phyloP scores from a whole-genome alignment of 2,113 vertebrate genomes.

The Equus quagga region DNA sequence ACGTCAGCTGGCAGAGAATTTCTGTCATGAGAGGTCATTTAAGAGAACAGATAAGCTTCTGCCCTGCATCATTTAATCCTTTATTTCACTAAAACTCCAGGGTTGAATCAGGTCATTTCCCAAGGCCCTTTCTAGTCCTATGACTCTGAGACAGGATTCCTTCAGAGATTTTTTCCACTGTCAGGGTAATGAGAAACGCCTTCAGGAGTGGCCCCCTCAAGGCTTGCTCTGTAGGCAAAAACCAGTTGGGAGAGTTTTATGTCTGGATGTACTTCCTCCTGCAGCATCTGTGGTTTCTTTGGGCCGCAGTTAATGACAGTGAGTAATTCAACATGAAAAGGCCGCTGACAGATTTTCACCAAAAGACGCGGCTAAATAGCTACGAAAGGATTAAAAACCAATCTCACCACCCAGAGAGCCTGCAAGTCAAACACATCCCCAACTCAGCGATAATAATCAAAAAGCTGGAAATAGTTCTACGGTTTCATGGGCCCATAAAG shows the following conservation, averaged over 20 bases:
- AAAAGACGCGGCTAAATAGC: constrained; percentile 83
- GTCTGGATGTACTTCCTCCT: constrained; percentile 59
- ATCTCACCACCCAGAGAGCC: constrained; percentile 72
- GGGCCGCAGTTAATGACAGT: constrained; percentile 76
- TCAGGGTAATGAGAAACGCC: neutral
- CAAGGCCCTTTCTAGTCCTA: neutral
- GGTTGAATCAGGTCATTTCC: neutral
- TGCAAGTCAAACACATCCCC: constrained; percentile 59
- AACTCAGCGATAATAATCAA: constrained; percentile 75
- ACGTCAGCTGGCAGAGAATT: neutral
- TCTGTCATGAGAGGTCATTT: neutral
- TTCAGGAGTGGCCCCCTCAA: constrained; percentile 42
- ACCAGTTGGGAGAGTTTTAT: constrained; percentile 70
- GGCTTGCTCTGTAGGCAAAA: constrained; percentile 71
- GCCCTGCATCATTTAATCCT: neutral
- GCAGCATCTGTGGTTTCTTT: constrained; percentile 66
- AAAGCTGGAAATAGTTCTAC: constrained; percentile 74
- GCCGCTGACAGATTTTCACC: constrained; percentile 84
- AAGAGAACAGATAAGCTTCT: neutral
- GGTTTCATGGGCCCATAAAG: constrained; percentile 67
- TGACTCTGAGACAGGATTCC: neutral
- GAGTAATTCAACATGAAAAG: constrained; percentile 82
- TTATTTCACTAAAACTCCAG: constrained; percentile 5
- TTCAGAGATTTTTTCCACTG: constrained; percentile 50
- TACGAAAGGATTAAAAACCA: constrained; percentile 79